phyloP scores from a whole-genome alignment of 1,140 invertebrate species.

The Diabrotica undecimpunctata region DNA sequence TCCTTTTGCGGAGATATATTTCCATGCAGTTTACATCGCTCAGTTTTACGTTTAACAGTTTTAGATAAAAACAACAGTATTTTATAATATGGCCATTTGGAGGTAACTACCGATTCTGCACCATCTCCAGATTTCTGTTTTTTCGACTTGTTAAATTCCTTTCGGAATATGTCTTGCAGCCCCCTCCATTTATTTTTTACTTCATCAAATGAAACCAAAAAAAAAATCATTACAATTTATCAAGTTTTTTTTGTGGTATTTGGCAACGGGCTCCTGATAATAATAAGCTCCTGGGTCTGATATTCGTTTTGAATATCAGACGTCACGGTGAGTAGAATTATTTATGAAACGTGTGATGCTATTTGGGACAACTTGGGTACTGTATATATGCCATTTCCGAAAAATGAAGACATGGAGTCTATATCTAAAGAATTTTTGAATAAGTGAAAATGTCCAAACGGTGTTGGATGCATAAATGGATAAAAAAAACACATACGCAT shows the following conservation, averaged over 20 bases:
- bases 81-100: constrained; percentile 20
- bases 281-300: background rate
- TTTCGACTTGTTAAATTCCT: constrained; percentile 19
- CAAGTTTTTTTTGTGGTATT: no score
- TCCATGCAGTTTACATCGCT: constrained; percentile 17
- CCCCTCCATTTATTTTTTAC: constrained; percentile 21
- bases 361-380: constrained; percentile 39
- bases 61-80: constrained; percentile 17
- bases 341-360: constrained; percentile 39
- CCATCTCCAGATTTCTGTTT: constrained; percentile 17
- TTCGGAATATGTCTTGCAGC: constrained; percentile 20
- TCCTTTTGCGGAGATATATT: constrained; percentile 15
- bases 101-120: constrained; percentile 13
- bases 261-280: no score
- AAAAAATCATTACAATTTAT: background rate
- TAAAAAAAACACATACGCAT: constrained; percentile 33
- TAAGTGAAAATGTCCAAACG: constrained; percentile 44
- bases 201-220: constrained; percentile 20
- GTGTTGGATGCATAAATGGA: constrained; percentile 40
- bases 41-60: no score
- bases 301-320: constrained; percentile 24
- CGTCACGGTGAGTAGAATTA: constrained; percentile 32
- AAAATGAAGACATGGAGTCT: constrained; percentile 39
- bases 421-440: constrained; percentile 37
- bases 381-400: constrained; percentile 36